Conservation (phyloP, 2,113 vertebrate species). For the Coryphaenoides rupestris region DNA sequence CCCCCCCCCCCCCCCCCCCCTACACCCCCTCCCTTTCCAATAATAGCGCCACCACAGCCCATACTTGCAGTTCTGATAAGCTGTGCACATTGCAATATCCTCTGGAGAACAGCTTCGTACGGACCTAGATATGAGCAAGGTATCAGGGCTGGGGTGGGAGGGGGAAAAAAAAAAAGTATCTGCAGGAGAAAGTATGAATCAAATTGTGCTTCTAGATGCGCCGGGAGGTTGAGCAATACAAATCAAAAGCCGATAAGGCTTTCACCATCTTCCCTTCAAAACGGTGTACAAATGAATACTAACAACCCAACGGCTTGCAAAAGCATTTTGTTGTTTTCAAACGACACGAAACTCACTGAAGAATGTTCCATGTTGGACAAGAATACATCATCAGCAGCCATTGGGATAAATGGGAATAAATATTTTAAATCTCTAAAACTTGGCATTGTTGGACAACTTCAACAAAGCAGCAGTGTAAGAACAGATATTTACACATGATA, state of each 20-base stretch:
- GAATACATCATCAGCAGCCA: no score
- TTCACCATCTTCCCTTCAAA: slow-evolving; percentile 32
- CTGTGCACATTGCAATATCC: slow-evolving; percentile 40
- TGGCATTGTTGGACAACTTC: no score
- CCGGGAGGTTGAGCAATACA: slow-evolving; percentile 31
- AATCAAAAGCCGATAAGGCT: slow-evolving; percentile 41
- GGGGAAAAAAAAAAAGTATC: slow-evolving; percentile 28
- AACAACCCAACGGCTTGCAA: slow-evolving; percentile 14
- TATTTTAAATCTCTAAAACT: no score
- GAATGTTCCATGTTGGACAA: no score
- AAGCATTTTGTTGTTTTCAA: no score
- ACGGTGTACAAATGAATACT: slow-evolving; percentile 30
- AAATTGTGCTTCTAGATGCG: slow-evolving; percentile 37
- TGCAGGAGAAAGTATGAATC: slow-evolving; percentile 33
- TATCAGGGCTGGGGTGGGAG: no score
- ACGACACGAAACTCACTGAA: no score
- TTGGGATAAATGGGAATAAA: no score
- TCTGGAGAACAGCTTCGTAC: slow-evolving; percentile 30
- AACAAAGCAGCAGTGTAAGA: no score
- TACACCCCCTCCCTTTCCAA: background rate
- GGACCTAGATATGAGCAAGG: slow-evolving; percentile 34
- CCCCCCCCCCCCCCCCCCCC: no score
- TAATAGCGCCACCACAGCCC: background rate
- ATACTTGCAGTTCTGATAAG: slow-evolving; percentile 35
- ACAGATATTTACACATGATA: no score